A percentile compares a stretch with the other conserved stretches of the same genome.
Evolutionary conservation across 2,888 invertebrate species (phyloP).

Genomic region (Sialis lutaria): DNA sequence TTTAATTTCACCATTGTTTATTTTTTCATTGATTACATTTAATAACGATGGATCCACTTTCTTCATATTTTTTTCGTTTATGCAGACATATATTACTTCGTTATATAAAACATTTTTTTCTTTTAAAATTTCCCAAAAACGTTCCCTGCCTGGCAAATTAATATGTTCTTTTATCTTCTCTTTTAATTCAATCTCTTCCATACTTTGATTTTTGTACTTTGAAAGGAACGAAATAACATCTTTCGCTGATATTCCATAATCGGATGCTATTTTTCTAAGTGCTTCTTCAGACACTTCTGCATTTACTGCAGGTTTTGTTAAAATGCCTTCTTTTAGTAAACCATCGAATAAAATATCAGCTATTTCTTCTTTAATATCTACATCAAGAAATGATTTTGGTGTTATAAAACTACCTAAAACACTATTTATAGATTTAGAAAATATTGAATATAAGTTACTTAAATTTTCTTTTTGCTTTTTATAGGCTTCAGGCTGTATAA

Average conservation of each 20-base stretch:
- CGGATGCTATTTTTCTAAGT: constrained; percentile 2
- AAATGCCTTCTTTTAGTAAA: constrained; percentile 2
- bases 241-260: constrained; percentile 4
- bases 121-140: constrained; percentile 10
- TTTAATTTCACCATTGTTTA: neutral
- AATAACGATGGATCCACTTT: constrained; percentile 6
- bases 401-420: constrained; percentile 9
- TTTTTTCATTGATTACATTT: constrained; percentile 3
- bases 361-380: constrained; percentile 6
- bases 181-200: constrained; percentile 4
- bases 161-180: constrained; percentile 5
- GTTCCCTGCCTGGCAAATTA: constrained; percentile 8
- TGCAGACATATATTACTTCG: constrained; percentile 9
- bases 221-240: neutral
- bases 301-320: constrained; percentile 2
- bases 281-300: constrained; percentile 1
- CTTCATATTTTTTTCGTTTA: constrained; percentile 7
- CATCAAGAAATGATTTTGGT: constrained; percentile 7
- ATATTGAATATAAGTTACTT: constrained; percentile 9
- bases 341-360: constrained; percentile 7
- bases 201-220: neutral
- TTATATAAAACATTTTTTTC: constrained; percentile 6
- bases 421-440: constrained; percentile 9
- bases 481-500: constrained; percentile 12
- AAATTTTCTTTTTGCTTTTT: constrained; percentile 11